Evolutionary conservation across 2,113 vertebrate genomes (phyloP).

Genomic region (Crotalus horridus): DNA sequence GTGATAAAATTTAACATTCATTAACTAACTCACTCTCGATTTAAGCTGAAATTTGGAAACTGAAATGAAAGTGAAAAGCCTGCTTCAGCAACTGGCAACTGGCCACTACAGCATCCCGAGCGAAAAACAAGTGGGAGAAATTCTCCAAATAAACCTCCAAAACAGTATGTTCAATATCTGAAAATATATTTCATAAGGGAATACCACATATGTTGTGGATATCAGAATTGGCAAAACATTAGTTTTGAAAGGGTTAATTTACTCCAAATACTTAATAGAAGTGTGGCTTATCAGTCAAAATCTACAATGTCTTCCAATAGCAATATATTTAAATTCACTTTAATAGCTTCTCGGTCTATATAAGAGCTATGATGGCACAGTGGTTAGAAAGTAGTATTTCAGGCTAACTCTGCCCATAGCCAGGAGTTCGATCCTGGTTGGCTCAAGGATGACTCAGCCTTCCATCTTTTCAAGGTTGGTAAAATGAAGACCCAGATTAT

Average conservation of each 20-base stretch:
- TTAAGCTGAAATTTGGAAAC: background rate
- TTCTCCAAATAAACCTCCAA: background rate
- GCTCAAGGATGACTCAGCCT: background rate
- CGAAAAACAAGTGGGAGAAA: background rate
- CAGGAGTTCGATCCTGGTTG: background rate
- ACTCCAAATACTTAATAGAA: background rate
- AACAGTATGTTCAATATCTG: background rate
- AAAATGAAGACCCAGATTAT: background rate
- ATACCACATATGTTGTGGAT: background rate
- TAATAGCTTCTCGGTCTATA: background rate
- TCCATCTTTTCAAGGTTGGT: background rate
- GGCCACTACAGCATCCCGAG: background rate
- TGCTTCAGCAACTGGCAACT: background rate
- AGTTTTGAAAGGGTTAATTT: background rate
- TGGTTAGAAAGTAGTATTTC: background rate
- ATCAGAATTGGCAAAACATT: background rate
- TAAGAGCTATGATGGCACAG: background rate
- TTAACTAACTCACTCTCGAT: background rate
- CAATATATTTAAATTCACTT: background rate
- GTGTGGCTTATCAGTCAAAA: background rate
- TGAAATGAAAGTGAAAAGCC: background rate
- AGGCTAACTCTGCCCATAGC: background rate
- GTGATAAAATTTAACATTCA: background rate
- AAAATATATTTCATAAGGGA: background rate
- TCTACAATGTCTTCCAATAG: background rate